Evolutionary conservation across 2,113 vertebrate species (phyloP).

Genomic region (Equus quagga): DNA sequence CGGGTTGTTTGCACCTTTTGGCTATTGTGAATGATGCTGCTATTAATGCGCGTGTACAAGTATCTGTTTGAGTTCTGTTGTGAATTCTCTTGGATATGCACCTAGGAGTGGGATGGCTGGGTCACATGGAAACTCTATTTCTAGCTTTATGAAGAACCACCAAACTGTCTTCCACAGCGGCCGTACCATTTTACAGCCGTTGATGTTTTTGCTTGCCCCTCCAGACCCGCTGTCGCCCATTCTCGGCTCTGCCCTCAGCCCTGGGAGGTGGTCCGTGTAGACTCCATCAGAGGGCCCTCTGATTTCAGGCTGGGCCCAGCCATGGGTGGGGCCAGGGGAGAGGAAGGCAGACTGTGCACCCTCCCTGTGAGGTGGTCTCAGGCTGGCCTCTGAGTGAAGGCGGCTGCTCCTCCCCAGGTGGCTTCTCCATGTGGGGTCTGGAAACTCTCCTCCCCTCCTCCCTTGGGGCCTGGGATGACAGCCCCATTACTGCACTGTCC

Average conservation of each 20-base stretch:
- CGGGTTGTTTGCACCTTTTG: fast-evolving
- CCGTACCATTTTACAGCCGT: fast-evolving
- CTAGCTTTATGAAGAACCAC: neutral
- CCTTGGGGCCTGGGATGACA: fast-evolving
- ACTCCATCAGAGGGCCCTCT: neutral
- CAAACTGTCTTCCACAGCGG: fast-evolving
- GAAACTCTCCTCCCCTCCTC: too few relatives aligned
- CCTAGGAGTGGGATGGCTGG: neutral
- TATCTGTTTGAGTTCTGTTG: too few relatives aligned
- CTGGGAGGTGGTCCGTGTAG: too few relatives aligned
- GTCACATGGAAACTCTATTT: fast-evolving
- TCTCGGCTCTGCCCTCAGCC: neutral
- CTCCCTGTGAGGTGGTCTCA: fast-evolving
- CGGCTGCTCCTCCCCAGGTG: neutral
- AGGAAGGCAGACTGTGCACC: too few relatives aligned
- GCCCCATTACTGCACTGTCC: fast-evolving
- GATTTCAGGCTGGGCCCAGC: neutral
- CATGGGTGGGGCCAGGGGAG: fast-evolving
- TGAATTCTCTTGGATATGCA: neutral
- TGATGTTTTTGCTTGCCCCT: neutral
- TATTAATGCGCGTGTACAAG: fast-evolving
- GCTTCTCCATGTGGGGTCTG: neutral
- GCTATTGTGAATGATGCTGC: fast-evolving
- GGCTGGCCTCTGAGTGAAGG: neutral
- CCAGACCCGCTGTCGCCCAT: fast-evolving